Percentiles rank a stretch among this genome's conserved stretches.
Evolutionary conservation across 2,113 vertebrate species (phyloP).

Genomic region (Xenus cinereus): DNA sequence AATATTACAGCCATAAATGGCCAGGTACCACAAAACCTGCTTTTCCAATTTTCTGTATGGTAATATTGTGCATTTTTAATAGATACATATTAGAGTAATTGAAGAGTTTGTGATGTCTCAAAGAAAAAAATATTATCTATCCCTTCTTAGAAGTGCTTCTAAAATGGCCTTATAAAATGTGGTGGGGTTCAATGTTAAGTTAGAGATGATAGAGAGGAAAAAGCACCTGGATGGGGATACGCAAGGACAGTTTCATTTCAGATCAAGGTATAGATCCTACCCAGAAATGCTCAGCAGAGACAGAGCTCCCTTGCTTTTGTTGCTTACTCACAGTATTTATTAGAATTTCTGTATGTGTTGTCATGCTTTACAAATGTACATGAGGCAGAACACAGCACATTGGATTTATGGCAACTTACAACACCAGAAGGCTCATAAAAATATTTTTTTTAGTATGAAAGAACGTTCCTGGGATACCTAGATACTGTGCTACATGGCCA

Average conservation of each 20-base stretch:
- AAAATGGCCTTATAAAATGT: not conserved
- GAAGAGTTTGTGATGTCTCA: not conserved
- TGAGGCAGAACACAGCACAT: not conserved
- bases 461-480: not conserved
- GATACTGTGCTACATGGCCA: not conserved
- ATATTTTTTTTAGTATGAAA: not conserved
- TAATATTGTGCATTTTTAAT: not conserved
- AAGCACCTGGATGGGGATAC: not conserved
- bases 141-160: not conserved
- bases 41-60: not conserved
- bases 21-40: not conserved
- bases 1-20: not conserved
- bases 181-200: not conserved
- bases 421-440: not conserved
- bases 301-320: not conserved
- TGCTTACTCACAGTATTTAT: not conserved
- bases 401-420: not conserved
- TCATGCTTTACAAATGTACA: not conserved
- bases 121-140: not conserved
- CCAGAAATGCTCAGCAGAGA: not conserved
- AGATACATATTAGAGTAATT: not conserved
- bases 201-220: not conserved
- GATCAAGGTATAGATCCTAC: not conserved
- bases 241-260: not conserved
- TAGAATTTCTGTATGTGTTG: not conserved